These are phyloP conservation scores for Harpagus bidentatus DNA, from an alignment of 2,113 vertebrate genomes.

Conservation along the genomic window DNA sequence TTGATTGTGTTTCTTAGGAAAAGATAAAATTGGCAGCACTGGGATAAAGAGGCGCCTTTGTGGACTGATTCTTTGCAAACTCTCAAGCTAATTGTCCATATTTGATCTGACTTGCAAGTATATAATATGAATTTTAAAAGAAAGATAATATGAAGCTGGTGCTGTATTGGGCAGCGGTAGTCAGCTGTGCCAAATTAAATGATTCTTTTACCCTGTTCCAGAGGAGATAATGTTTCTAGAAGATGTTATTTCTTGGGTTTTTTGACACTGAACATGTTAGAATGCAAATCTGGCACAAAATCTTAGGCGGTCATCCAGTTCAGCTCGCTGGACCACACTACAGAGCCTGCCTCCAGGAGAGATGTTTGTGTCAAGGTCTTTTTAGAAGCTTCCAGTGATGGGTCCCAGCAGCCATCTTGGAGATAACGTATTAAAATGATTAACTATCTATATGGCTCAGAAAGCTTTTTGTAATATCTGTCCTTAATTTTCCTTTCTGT, in stretches of 20 bases:
- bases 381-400: neutral
- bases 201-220: neutral
- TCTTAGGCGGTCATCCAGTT: neutral
- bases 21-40: neutral
- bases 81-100: neutral
- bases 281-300: neutral
- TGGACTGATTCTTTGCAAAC: neutral
- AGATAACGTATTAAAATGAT: neutral
- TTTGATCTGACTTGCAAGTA: neutral
- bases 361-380: neutral
- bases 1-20: neutral
- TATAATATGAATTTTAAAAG: neutral
- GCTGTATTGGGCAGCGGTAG: neutral
- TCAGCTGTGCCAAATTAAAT: neutral
- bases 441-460: neutral
- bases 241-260: neutral
- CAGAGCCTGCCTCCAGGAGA: neutral
- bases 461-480: neutral
- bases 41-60: neutral
- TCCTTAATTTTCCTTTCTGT: neutral
- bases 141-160: neutral
- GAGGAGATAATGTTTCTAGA: fast-evolving
- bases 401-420: neutral
- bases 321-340: neutral
- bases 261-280: neutral